phyloP scores from a whole-genome alignment of 2,888 invertebrate genomes.

The Pterostichus niger region DNA sequence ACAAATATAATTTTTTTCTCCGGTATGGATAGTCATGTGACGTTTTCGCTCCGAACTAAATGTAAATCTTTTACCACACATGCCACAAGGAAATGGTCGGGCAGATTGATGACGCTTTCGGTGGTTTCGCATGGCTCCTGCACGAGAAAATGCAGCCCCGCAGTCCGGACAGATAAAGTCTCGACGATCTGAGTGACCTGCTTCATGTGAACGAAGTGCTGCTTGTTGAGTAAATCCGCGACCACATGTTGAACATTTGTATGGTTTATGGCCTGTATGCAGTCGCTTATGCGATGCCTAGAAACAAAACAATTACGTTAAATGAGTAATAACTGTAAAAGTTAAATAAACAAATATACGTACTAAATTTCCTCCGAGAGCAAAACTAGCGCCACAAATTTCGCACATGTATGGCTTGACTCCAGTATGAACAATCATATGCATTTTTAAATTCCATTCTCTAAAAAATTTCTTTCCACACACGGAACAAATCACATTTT shows the following conservation, averaged over 20 bases:
- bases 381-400: constrained; percentile 70
- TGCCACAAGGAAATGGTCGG: constrained; percentile 69
- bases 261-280: constrained; percentile 71
- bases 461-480: constrained; percentile 71
- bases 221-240: constrained; percentile 70
- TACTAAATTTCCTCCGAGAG: constrained; percentile 69
- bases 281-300: constrained; percentile 68
- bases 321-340: not conserved
- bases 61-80: constrained; percentile 70
- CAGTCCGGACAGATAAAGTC: constrained; percentile 70
- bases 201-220: constrained; percentile 70
- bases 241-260: constrained; percentile 70
- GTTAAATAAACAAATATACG: not conserved
- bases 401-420: constrained; percentile 71
- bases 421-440: constrained; percentile 70
- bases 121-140: constrained; percentile 70
- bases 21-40: constrained; percentile 71
- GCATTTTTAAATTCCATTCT: constrained; percentile 69
- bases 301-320: too few relatives aligned
- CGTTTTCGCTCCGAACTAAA: constrained; percentile 70
- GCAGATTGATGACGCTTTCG: constrained; percentile 68
- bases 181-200: constrained; percentile 69
- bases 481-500: constrained; percentile 69
- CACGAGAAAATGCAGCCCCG: constrained; percentile 70
- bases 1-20: constrained; percentile 73